Evolutionary conservation across 2,797 vertebrate genomes (phyloP), one percentile per base, ranked within the genome.

Genomic region (Ibycter americanus): DNA sequence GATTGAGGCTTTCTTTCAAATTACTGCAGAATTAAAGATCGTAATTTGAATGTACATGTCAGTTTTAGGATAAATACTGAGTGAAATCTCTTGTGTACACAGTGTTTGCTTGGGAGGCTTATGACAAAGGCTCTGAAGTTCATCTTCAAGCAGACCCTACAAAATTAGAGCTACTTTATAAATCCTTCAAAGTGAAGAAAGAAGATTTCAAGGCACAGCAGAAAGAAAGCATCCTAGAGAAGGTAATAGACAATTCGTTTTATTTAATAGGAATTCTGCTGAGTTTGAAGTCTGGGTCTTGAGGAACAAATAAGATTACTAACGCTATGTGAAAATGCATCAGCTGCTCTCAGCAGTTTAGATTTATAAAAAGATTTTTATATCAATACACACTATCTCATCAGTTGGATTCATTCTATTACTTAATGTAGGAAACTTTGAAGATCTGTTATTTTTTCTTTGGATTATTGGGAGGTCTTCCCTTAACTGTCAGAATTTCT

Each of bases 41-140:
- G 3, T 40, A 17, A 42, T 65, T 58, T 71, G 78, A 81, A 61
- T 23, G 21, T 40, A 8, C 8, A 0, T 17, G 19, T 78, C 22
- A 54, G 21, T 82, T 87, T 63, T 67, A 54, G 67, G 87, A 42
- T 58, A 87, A 91, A 31, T 46, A 29, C 2, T 96, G 82, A 96
- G 15, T 67, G 44, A 73, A 78, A 67, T 6, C 32, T 92, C 34
- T 89, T 96, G 42, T 94, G 22, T 83, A 15, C 54, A 19, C 95
- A 99, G 99, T 99, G 96, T 99, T 99, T 98, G 99, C 99, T 20
- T 99, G 99, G 99, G 99, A 99, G 97, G 99, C 99, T 63, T 99
- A 99, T 81, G 99, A 99, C 96, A 99, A 99, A 96, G 99, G 99
- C 62, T 99, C 99, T 7, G 99, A 99, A 96, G 99, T 99, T 87